Conservation (phyloP, 2,113 vertebrate species). For the Fulica atra region DNA sequence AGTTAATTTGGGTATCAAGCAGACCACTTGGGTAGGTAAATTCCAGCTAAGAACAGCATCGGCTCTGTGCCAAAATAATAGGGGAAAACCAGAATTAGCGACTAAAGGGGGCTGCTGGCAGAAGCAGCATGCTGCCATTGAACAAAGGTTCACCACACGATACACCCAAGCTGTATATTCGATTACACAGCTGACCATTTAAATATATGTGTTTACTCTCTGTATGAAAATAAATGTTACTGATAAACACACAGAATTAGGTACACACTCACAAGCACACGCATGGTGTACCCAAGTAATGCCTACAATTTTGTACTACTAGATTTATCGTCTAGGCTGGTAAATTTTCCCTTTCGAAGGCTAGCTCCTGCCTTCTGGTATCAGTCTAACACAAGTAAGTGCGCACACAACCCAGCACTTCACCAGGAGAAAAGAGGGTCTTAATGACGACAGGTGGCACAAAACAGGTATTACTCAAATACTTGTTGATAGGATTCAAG, state of each 20-base stretch:
- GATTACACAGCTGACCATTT: background rate
- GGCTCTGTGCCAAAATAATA: background rate
- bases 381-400: slow-evolving; percentile 37
- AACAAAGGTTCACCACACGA: background rate
- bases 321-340: background rate
- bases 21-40: background rate
- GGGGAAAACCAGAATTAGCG: background rate
- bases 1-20: slow-evolving; percentile 12
- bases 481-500: slow-evolving; percentile 70
- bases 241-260: background rate
- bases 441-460: slow-evolving; percentile 53
- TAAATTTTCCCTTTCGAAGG: slow-evolving; percentile 36
- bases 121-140: background rate
- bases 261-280: background rate
- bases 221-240: background rate
- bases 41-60: background rate
- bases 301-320: background rate
- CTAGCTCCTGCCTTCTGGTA: background rate
- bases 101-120: background rate
- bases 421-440: slow-evolving; percentile 4
- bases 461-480: slow-evolving; percentile 55
- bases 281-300: background rate
- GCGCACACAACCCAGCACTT: slow-evolving; percentile 28
- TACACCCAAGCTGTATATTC: background rate
- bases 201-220: background rate